These are phyloP conservation scores for Axinella damicornis DNA, from an alignment of 37 sponge, comb jelly and placozoan genomes.

Conservation along the genomic window DNA sequence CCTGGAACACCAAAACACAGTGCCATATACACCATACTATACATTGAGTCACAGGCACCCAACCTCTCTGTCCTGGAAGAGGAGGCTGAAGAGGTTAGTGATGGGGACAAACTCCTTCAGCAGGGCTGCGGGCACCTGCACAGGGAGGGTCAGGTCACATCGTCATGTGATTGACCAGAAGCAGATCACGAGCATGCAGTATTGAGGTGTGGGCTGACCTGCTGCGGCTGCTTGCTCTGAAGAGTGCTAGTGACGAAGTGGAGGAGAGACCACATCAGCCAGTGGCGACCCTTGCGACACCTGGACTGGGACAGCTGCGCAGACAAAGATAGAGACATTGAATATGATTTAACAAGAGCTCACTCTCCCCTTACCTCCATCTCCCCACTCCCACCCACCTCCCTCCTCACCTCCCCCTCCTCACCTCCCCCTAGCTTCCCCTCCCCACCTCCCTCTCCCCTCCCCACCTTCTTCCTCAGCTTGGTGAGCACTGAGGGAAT, in stretches of 20 bases:
- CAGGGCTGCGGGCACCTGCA: conserved; percentile 1
- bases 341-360: background rate
- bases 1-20: background rate
- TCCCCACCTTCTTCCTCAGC: conserved; percentile 49
- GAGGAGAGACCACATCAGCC: conserved; percentile 79
- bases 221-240: conserved; percentile 43
- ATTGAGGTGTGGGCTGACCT: too few species aligned
- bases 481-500: conserved; percentile 42
- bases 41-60: background rate
- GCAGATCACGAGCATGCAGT: too few species aligned
- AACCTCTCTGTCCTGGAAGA: conserved; percentile 62
- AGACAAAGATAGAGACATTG: background rate
- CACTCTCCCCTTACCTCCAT: background rate
- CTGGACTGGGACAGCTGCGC: conserved; percentile 39
- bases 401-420: background rate
- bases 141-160: background rate
- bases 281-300: conserved; percentile 60
- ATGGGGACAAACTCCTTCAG: conserved; percentile 69
- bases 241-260: conserved; percentile 66
- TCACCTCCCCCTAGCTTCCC: background rate
- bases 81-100: conserved; percentile 61
- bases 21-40: too few species aligned
- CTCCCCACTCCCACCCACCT: too few species aligned
- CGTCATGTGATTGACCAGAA: too few species aligned
- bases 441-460: background rate